These are phyloP conservation scores for Ophioninae sp. DNA, from an alignment of 2,888 invertebrate species.

Conservation along the genomic window DNA sequence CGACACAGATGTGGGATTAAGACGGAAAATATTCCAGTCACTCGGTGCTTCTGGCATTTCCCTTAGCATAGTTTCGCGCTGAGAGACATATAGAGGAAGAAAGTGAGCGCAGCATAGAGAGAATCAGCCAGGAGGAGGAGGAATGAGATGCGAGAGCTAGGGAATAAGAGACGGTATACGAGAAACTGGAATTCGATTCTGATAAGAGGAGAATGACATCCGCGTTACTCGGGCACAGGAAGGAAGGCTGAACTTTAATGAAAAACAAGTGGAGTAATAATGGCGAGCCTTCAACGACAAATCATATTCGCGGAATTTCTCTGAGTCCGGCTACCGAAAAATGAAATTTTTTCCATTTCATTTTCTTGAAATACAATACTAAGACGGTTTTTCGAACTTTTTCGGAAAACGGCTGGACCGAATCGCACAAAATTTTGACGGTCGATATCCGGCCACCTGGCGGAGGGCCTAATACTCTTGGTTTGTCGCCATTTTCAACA, in stretches of 20 bases:
- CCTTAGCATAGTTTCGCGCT: constrained; percentile 58
- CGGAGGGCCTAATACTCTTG: no score
- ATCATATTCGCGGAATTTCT: not conserved
- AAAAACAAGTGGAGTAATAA: not conserved
- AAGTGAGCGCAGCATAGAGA: constrained; percentile 25
- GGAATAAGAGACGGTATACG: not conserved
- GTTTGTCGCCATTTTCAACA: no score
- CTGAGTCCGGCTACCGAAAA: not conserved
- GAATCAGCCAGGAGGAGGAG: constrained; percentile 23
- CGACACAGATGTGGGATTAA: constrained; percentile 66
- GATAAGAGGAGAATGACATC: constrained; percentile 9
- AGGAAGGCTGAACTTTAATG: constrained; percentile 5
- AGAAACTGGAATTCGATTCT: constrained; percentile 17
- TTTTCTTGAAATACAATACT: no score
- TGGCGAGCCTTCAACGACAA: not conserved
- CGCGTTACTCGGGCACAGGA: not conserved
- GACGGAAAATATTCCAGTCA: constrained; percentile 67
- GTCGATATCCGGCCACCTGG: no score
- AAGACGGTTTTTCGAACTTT: no score
- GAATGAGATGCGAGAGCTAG: constrained; percentile 3
- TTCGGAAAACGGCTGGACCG: no score
- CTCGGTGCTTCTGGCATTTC: constrained; percentile 65
- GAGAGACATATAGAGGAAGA: constrained; percentile 37
- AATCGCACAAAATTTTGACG: no score
- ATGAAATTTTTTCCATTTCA: not conserved